Evolutionary conservation across 2,797 vertebrate species (phyloP), one percentile per base, ranked within the genome.

Genomic region (Parauchenoglanis punctatus): DNA sequence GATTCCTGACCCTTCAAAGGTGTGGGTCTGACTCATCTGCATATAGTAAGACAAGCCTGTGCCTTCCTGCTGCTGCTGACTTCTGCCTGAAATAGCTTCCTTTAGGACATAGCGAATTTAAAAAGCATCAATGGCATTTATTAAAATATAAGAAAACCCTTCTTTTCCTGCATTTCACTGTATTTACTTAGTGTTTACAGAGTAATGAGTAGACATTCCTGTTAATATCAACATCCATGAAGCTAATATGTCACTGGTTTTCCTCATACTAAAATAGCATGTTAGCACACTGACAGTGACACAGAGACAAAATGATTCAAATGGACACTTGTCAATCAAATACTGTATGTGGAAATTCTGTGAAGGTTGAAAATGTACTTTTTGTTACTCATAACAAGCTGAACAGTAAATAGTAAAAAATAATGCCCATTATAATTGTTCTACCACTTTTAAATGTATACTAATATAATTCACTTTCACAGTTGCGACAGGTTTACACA

Each of bases 1-100:
- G 92, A 92, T 93, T 92, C 92, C 93, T 89, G 93, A 93, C 95
- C 94, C 95, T 95, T 91, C 95, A 95, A 96, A 95, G 95, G 93
- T 93, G 87, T 87, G 86, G 82, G 85, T 87, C 88, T 86, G 93
- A 83, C 89, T 89, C 89, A 96, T 96, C 96, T 96, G 94, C 96
- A 96, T 96, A 96, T 82, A 80, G 87, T 93, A 94, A 88, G 88
- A 89, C 83, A 40, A 63, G 72, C 31, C 85, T 83, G 89, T 87
- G 78, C 77, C 85, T 59, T 87, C 78, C 70, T 61, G 80, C 83
- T 72, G 75, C 68, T 86, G 82, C 88, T 84, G 84, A 90, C 85
- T 91, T 88, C 88, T 89, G 82, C 88, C 87, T 56, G 77, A 87
- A 78, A 49, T 81, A 77, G 84, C 81, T 86, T 91, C 89, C 87